Evolutionary conservation across 92 coral and sea anemone genomes (phyloP).

Genomic region (Zoanthus sansibaricus): DNA sequence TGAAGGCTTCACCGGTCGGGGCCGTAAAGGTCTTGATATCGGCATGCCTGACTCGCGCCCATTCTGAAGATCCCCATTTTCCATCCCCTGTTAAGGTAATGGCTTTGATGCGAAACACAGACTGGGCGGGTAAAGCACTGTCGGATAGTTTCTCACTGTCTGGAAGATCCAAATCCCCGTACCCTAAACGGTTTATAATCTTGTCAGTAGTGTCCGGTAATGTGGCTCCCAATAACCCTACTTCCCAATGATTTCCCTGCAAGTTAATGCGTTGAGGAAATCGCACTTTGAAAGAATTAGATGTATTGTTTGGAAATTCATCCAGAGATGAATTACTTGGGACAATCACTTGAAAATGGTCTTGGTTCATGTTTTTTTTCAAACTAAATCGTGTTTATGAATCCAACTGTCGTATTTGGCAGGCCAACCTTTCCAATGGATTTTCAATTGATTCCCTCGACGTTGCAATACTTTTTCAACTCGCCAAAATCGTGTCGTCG

Average conservation of each 20-base stretch:
- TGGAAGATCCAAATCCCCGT: background rate
- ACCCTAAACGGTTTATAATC: background rate
- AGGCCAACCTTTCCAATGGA: slow-evolving; percentile 60
- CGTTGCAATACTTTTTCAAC: slow-evolving; percentile 40
- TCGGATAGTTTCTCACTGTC: background rate
- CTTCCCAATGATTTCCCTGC: background rate
- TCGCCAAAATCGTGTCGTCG: slow-evolving; percentile 48
- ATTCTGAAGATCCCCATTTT: background rate
- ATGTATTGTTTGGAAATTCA: slow-evolving; percentile 14
- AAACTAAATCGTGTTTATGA: background rate
- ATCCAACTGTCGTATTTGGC: slow-evolving; percentile 43
- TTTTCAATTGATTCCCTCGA: slow-evolving; percentile 50
- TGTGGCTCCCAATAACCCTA: background rate
- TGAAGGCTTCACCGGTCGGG: background rate
- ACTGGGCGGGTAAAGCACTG: background rate
- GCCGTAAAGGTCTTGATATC: too few relatives aligned
- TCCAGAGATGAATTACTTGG: slow-evolving; percentile 24
- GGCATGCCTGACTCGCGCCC: background rate
- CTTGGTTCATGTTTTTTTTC: background rate
- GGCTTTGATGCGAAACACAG: background rate
- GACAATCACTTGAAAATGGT: background rate
- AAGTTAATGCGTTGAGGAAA: background rate
- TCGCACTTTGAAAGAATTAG: slow-evolving; percentile 11
- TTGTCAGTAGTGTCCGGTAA: background rate
- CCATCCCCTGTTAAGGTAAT: too few relatives aligned